Evolutionary conservation across 2,797 vertebrate genomes (phyloP), one percentile per base, ranked within the genome.

Genomic region (Paramormyrops hopkinsi): DNA sequence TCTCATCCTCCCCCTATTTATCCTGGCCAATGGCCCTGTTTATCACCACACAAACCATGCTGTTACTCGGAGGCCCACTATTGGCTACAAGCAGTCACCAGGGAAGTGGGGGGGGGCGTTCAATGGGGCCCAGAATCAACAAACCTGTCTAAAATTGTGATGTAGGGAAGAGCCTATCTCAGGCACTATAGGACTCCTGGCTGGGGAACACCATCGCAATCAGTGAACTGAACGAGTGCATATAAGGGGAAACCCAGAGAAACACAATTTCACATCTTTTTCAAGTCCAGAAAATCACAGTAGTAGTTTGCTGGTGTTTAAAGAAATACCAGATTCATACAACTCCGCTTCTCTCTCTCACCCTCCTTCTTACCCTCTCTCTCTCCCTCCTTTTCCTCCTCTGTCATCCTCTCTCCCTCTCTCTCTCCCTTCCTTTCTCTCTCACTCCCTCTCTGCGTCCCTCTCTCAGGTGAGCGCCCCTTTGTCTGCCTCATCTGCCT

Each of bases 401-500:
- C 56, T 62, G 56, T 22, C 22, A 22, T 22, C 54, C n/a, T 59
- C 7, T 9, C 29, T 69, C 12, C 12, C 25, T 73, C 11, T 12
- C 25, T 73, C 65, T 33, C 8, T 22, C 11, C 3, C 62, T 33
- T 11, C 33, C 62, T 2, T 9, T 1, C 11, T 12, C 9, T 4
- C 54, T 1, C 33, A 0, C 69, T 25, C 33, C 17, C 14, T 41
- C 69, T 76, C 69, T 37, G 29, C 3, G 0, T 37, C 33, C 2
- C 73, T 19, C 73, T 79, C 73, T 3, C 94, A 99, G 98, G 98
- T 89, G 98, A 99, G 93, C 97, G 98, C 89, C 98, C 98, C 0
- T 99, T 99, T 0, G 96, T 99, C 90, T 99, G 98, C 92, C 97
- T 99, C 92, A 98, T 99, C 95, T 99, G 98, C 93, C 95, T 98